These are phyloP conservation scores for Bolinopsis microptera DNA, from an alignment of 37 sponge, comb jelly and placozoan species.

Conservation along the genomic window DNA sequence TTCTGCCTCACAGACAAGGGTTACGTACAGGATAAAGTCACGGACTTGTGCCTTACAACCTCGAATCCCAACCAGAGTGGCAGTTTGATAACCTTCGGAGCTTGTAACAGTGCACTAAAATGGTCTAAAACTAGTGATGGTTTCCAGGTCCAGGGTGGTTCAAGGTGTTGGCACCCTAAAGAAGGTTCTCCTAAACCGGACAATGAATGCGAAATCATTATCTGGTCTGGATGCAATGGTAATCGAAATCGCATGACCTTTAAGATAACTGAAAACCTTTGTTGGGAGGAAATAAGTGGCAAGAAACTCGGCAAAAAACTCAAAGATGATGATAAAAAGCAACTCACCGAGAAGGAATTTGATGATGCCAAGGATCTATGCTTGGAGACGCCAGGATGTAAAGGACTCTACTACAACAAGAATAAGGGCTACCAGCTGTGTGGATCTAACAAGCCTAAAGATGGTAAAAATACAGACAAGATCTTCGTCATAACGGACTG, in stretches of 20 bases:
- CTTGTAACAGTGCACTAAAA: neutral
- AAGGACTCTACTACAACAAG: neutral
- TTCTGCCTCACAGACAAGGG: slow-evolving; percentile 8
- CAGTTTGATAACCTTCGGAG: neutral
- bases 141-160: neutral
- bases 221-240: neutral
- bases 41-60: neutral
- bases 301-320: neutral
- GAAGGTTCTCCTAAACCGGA: neutral
- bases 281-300: slow-evolving; percentile 30
- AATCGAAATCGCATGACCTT: neutral
- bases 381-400: neutral
- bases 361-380: slow-evolving; percentile 31
- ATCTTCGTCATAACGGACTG: neutral
- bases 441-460: neutral
- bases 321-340: neutral
- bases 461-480: neutral
- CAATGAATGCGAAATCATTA: neutral
- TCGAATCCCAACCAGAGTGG: neutral
- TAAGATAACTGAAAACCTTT: neutral
- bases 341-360: neutral
- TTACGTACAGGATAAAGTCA: neutral
- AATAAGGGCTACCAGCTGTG: neutral
- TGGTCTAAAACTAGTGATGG: neutral
- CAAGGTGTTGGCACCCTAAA: neutral